Conservation (phyloP, 1,140 invertebrate species). For the Plutomurus gul region DNA sequence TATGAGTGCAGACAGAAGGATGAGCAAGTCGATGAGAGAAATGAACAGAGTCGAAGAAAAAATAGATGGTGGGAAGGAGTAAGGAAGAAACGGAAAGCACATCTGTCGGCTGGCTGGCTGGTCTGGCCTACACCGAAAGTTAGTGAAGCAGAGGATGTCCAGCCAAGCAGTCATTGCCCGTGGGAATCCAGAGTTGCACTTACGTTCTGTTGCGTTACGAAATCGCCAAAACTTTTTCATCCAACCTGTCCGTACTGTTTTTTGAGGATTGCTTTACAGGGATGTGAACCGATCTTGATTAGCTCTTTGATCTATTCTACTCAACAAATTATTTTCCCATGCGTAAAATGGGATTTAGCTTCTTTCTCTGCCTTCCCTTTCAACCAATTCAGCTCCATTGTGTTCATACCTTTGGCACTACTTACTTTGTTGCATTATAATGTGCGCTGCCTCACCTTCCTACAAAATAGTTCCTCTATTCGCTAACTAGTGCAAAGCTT, state of each 20-base stretch:
- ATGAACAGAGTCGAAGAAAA: not conserved
- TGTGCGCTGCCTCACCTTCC: too few relatives aligned
- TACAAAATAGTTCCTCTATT: too few relatives aligned
- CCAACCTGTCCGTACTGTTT: slow-evolving; percentile 22
- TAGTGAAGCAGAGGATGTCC: slow-evolving; percentile 1
- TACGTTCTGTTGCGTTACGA: not conserved
- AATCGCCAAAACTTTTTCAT: slow-evolving; percentile 25
- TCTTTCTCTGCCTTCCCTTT: not conserved
- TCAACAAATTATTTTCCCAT: slow-evolving; percentile 28
- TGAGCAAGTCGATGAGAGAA: not conserved
- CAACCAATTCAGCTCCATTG: slow-evolving; percentile 12
- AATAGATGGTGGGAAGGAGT: not conserved
- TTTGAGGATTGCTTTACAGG: slow-evolving; percentile 21
- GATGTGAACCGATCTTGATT: slow-evolving; percentile 20
- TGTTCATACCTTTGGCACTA: too few relatives aligned
- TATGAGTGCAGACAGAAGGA: not conserved
- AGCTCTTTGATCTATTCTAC: slow-evolving; percentile 29
- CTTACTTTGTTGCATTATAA: too few relatives aligned
- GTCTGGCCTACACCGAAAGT: not conserved
- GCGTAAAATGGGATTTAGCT: slow-evolving; percentile 26
- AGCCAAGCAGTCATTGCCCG: not conserved
- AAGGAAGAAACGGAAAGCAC: not conserved
- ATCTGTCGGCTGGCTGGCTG: not conserved
- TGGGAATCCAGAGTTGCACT: slow-evolving; percentile 22
- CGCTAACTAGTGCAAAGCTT: too few relatives aligned